phyloP scores from a whole-genome alignment of 1,140 invertebrate genomes.

The Phocides pigmalion region DNA sequence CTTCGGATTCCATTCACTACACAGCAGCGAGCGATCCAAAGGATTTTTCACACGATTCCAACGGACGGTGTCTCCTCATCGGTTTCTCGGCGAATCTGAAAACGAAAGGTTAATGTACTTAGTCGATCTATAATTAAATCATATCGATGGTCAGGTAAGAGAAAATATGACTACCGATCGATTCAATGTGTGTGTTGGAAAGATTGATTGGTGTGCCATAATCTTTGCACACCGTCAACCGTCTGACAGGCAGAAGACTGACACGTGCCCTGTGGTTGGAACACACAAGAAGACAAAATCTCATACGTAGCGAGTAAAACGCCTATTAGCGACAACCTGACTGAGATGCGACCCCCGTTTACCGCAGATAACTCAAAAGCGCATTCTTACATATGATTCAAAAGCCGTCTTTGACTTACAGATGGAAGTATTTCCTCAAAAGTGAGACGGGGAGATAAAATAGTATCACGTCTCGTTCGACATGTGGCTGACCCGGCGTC shows the following conservation, averaged over 20 bases:
- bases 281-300: slow-evolving; percentile 72
- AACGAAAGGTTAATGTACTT: slow-evolving; percentile 68
- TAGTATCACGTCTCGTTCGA: slow-evolving; percentile 70
- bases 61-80: slow-evolving; percentile 78
- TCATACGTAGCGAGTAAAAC: slow-evolving; percentile 72
- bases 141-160: slow-evolving; percentile 48
- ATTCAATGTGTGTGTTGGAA: slow-evolving; percentile 68
- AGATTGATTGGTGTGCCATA: slow-evolving; percentile 47
- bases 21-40: slow-evolving; percentile 62
- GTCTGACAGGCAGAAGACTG: slow-evolving; percentile 61
- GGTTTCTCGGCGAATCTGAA: slow-evolving; percentile 77
- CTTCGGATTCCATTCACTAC: slow-evolving; percentile 83
- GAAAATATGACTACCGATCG: slow-evolving; percentile 45
- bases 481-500: slow-evolving; percentile 81
- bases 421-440: slow-evolving; percentile 55
- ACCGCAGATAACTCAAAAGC: slow-evolving; percentile 61
- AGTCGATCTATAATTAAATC: slow-evolving; percentile 69
- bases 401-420: slow-evolving; percentile 69
- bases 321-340: slow-evolving; percentile 78
- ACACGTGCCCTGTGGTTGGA: slow-evolving; percentile 59
- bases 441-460: slow-evolving; percentile 71
- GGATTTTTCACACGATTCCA: slow-evolving; percentile 61
- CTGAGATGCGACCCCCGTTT: slow-evolving; percentile 60
- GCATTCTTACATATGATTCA: slow-evolving; percentile 61
- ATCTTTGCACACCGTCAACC: slow-evolving; percentile 51